Percentiles rank a stretch among this genome's conserved stretches.
Evolutionary conservation across 2,797 vertebrate genomes (phyloP).

Genomic region (Eulemur albifrons): DNA sequence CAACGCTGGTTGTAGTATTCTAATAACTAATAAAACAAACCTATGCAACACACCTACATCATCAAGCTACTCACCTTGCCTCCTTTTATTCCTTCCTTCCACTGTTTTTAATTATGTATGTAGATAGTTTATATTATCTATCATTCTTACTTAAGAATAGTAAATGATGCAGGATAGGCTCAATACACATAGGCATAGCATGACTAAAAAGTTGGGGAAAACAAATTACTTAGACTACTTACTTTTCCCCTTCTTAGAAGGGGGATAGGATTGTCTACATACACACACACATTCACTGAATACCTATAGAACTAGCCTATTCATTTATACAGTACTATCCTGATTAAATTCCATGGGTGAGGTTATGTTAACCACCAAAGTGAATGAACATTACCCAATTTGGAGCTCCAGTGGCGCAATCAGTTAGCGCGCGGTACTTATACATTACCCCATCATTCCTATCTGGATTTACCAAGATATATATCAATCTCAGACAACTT

Average conservation of each 20-base stretch:
- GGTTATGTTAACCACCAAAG: neutral
- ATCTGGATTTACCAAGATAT: neutral
- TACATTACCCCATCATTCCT: neutral
- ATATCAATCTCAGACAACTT: neutral
- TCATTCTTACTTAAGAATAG: neutral
- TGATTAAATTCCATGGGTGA: constrained; percentile 1
- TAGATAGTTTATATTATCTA: neutral
- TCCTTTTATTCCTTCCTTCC: neutral
- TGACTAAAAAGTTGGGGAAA: neutral
- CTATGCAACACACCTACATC: neutral
- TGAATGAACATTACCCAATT: constrained; percentile 1
- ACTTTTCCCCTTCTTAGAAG: neutral
- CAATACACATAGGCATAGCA: neutral
- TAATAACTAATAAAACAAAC: neutral
- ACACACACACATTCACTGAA: neutral
- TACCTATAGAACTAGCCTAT: neutral
- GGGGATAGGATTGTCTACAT: neutral
- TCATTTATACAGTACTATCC: neutral
- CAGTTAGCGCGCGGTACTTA: too few species aligned
- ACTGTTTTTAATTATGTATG: neutral
- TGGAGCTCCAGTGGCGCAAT: too few species aligned
- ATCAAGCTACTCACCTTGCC: neutral
- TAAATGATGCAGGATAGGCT: neutral
- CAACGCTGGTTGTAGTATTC: neutral
- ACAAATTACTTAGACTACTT: neutral